Percentiles rank a stretch among this genome's conserved stretches.
Conservation (phyloP, 2,797 vertebrate species). For the Odontamblyopus rebecca region DNA sequence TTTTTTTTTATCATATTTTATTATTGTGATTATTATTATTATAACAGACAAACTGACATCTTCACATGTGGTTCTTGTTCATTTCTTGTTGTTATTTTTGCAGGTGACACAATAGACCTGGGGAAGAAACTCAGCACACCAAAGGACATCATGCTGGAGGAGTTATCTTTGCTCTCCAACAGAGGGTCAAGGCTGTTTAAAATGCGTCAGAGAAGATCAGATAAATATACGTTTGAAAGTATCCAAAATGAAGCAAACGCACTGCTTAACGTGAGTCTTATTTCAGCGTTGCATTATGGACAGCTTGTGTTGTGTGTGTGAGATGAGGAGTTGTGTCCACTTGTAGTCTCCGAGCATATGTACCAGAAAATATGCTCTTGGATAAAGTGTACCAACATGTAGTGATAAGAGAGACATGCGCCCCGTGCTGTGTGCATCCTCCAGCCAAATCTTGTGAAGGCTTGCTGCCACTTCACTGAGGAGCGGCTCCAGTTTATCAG, state of each 20-base stretch:
- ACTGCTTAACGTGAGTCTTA: constrained; percentile 84
- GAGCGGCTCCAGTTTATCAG: constrained; percentile 57
- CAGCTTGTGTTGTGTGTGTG: background rate
- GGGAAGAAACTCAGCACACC: constrained; percentile 94
- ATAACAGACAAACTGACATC: background rate
- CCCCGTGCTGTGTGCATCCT: constrained; percentile 42
- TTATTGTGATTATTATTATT: too few species aligned
- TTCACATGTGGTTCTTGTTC: background rate
- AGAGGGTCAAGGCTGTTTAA: constrained; percentile 96
- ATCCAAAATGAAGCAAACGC: constrained; percentile 89
- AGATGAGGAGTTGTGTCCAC: background rate
- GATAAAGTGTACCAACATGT: constrained; percentile 41
- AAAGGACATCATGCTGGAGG: constrained; percentile 97
- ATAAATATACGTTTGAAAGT: constrained; percentile 97
- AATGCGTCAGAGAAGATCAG: constrained; percentile 95
- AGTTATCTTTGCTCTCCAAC: constrained; percentile 90
- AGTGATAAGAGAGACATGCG: constrained; percentile 55
- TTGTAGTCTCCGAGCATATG: constrained; percentile 2
- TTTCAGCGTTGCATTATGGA: background rate
- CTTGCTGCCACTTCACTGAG: constrained; percentile 55
- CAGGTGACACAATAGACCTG: constrained; percentile 84
- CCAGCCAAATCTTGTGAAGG: constrained; percentile 39
- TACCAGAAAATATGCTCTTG: constrained; percentile 37
- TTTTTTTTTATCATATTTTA: too few species aligned
- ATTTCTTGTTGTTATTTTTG: background rate